Base-by-base conservation (phyloP, 2,113 vertebrate genomes). In the Galeopterus variegatus region DNA sequence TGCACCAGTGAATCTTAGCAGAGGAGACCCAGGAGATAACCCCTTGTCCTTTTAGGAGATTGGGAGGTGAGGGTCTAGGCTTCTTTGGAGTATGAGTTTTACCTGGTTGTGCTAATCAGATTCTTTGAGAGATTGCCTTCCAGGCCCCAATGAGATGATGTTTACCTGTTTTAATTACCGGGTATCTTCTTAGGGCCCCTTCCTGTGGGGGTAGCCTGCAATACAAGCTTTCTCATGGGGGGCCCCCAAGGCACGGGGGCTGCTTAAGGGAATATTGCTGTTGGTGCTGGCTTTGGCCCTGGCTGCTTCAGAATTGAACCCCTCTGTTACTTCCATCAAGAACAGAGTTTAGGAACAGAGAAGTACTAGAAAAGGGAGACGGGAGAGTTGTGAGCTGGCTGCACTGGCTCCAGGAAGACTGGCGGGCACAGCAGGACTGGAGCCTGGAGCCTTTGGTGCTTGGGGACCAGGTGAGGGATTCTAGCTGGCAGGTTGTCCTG, bases 381-480 rank as follows among this genome's bases (percentile, higher is more conserved):
- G 1, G 19, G 8, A 18, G n/a, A 60, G 65, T 36, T 10, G 1
- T 0, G 15, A 24, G 11, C 36, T 15, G 1, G 50, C 24, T n/a
- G 58, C 4, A 41, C 41, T 4, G 28, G 15, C 6, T 41, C 33
- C 6, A 28, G 11, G 41, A 60, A 33, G 24, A 33, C 36, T 6
- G 14, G 0, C 0, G 8, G 17, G 36, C 9, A 41, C 41, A 41
- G 41, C 41, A 4, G 41, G 41, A 41, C 41, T 41, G 41, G 41
- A n/a, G n/a, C 2, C 33, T 8, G 48, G n/a, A 19, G 58, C 41
- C 31, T 21, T 2, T 0, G 0, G 33, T 11, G 6, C 21, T 56
- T 36, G 14, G 24, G 19, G 33, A 33, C 9, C 6, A 12, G 19
- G 18, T 6, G 31, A 33, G 64, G 6, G 31, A 5, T 52, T 41